Conservation (phyloP, 2,113 vertebrate genomes). For the Sebastes schlegelii region DNA sequence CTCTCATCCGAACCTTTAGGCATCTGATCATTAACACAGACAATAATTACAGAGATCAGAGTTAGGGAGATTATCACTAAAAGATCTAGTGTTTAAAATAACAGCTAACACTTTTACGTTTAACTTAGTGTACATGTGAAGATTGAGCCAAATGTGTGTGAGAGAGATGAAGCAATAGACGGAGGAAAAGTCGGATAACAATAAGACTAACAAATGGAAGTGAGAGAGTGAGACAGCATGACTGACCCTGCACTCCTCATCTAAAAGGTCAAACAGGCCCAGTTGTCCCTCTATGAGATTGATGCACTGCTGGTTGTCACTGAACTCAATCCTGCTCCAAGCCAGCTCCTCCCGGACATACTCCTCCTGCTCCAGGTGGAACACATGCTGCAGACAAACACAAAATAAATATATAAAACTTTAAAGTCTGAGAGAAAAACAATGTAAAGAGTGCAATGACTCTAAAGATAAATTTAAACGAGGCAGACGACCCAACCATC, state of each 20-base stretch:
- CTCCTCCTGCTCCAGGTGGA: conserved; percentile 88
- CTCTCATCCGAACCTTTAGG: conserved; percentile 86
- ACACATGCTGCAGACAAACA: conserved; percentile 81
- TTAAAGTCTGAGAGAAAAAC: neutral
- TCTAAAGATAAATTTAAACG: neutral
- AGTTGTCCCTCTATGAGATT: conserved; percentile 83
- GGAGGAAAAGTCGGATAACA: neutral
- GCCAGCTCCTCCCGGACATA: conserved; percentile 85
- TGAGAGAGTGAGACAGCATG: neutral
- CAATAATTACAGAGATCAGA: neutral
- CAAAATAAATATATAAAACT: neutral
- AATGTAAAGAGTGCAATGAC: neutral
- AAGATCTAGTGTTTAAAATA: neutral
- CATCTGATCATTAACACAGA: conserved; percentile 76
- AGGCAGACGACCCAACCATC: no score
- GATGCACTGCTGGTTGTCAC: conserved; percentile 86
- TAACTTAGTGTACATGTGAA: neutral
- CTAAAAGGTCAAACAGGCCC: conserved; percentile 86
- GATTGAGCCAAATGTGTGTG: neutral
- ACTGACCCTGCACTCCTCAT: conserved; percentile 86
- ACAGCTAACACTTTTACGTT: neutral
- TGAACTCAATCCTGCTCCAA: conserved; percentile 86
- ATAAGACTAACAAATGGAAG: neutral
- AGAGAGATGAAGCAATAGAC: neutral
- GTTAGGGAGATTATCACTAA: neutral